phyloP scores from a whole-genome alignment of 2,797 vertebrate species.

The Rhynchotus rufescens region DNA sequence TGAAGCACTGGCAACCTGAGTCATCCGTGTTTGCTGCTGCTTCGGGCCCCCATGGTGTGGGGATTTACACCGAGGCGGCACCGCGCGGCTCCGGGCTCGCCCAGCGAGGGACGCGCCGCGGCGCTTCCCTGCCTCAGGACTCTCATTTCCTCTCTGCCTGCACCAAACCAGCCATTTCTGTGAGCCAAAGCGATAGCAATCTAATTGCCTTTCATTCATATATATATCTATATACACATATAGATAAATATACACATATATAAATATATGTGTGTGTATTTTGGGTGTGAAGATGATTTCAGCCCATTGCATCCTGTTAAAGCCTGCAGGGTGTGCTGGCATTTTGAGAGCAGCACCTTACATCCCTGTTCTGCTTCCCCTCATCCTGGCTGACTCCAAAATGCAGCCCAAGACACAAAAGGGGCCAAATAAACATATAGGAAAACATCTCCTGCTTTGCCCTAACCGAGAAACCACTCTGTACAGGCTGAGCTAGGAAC shows the following conservation, averaged over 20 bases:
- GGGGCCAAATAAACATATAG: neutral
- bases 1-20: neutral
- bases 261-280: neutral
- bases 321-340: neutral
- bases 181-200: conserved; percentile 40
- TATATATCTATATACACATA: fast-evolving
- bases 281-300: neutral
- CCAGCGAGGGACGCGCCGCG: neutral
- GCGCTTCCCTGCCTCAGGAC: neutral
- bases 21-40: neutral
- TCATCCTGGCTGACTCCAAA: neutral
- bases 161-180: neutral
- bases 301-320: neutral
- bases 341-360: fast-evolving
- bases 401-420: neutral
- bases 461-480: neutral
- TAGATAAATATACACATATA: neutral
- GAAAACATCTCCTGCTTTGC: neutral
- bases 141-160: neutral
- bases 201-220: conserved; percentile 12
- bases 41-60: neutral
- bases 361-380: neutral
- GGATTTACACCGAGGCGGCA: neutral
- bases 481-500: neutral
- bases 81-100: neutral